Base-by-base conservation (phyloP, 2,113 vertebrate species). In the Megaceryle maxima region DNA sequence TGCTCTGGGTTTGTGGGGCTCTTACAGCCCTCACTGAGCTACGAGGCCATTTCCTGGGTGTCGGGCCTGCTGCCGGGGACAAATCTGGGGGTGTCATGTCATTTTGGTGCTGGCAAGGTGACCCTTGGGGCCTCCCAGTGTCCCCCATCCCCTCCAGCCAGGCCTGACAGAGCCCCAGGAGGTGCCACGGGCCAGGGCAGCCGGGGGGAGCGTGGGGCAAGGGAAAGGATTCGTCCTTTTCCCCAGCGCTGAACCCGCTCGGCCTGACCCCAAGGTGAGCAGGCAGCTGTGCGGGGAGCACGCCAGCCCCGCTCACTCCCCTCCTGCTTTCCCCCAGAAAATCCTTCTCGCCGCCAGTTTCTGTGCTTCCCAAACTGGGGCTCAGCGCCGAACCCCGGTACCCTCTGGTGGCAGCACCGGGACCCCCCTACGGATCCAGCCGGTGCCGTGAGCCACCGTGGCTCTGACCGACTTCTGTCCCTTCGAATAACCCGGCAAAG, bases 381-480 rank as follows among this genome's bases (percentile, higher is more conserved):
- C 72, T 92, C 72, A n/a, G 83, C 3, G 2, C 18, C n/a, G 33
- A 43, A 20, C 78, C 63, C 72, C 9, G 1, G 13, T 46, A 6
- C 60, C 35, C 59, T 33, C 43, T 11, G 26, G 44, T 76, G 1
- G 46, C 7, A 0, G 31, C 46, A 50, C 66, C 4, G 5, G 26
- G 57, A 48, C 21, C 33, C 51, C 11, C 1, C 22, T 10, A 74
- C 64, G 73, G 6, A 37, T 44, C 60, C 6, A 2, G 53, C 53
- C 63, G 44, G 60, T 87, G 60, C 35, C 15, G 6, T 56, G 74
- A 84, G 20, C 75, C 35, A 4, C 62, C 4, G 10, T 4, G 24
- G 84, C 62, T 83, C 75, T 84, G 94, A 95, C 78, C 82, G 50
- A 83, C 64, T 79, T 83, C 68, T 73, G 86, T 84, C 80, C 83